phyloP scores from a whole-genome alignment of 2,888 invertebrate genomes.

The Trissolcus japonicus region DNA sequence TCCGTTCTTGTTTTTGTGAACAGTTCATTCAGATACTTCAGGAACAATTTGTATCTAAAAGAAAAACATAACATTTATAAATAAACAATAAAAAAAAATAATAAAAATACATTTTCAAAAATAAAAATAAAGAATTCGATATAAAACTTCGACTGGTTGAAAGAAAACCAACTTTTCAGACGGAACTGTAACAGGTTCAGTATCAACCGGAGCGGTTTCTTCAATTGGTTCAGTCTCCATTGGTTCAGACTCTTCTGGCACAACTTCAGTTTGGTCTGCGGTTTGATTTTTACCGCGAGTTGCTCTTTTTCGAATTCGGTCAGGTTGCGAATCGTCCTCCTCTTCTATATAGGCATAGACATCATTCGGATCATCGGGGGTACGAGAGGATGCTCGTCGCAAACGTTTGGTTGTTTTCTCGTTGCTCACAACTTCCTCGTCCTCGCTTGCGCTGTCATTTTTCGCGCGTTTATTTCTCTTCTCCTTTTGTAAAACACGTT shows the following conservation, averaged over 20 bases:
- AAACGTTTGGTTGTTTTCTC: slow-evolving; percentile 74
- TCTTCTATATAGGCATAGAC: slow-evolving; percentile 20
- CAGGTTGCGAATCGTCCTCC: slow-evolving; percentile 1
- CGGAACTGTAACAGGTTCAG: slow-evolving; percentile 69
- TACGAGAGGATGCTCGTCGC: slow-evolving; percentile 68
- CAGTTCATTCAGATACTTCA: slow-evolving; percentile 83
- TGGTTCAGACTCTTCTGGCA: neutral
- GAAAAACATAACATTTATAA: slow-evolving; percentile 7
- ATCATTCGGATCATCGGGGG: slow-evolving; percentile 24
- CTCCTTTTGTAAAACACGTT: slow-evolving; percentile 91
- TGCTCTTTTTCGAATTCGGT: neutral
- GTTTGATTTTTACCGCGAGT: neutral
- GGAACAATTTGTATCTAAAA: slow-evolving; percentile 82
- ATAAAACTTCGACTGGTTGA: neutral
- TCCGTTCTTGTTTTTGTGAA: slow-evolving; percentile 88
- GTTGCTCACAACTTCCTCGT: slow-evolving; percentile 26
- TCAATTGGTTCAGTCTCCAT: slow-evolving; percentile 1
- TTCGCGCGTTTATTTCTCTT: slow-evolving; percentile 80
- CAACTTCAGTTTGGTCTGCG: neutral
- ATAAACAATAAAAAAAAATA: neutral
- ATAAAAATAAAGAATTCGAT: too few relatives aligned
- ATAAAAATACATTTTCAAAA: neutral
- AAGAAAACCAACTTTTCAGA: slow-evolving; percentile 70
- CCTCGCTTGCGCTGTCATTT: slow-evolving; percentile 67
- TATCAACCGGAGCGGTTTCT: neutral